Evolutionary conservation across 2,888 invertebrate species (phyloP).

Genomic region (Athalia circularis): DNA sequence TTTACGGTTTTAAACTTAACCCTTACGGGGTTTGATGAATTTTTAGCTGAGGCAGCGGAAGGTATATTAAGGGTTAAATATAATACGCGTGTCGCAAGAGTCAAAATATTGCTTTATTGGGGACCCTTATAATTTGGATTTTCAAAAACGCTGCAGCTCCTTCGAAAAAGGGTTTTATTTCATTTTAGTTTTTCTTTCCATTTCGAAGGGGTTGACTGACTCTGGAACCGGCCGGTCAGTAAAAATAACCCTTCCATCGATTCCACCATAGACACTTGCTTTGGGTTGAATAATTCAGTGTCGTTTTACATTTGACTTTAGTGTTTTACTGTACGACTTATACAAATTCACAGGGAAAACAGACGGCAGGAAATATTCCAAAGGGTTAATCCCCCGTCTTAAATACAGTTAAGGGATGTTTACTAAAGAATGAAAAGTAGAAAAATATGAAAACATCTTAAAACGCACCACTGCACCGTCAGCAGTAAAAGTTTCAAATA

Average conservation of each 20-base stretch:
- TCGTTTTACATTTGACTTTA: conserved; percentile 59
- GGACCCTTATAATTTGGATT: conserved; percentile 56
- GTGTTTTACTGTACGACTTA: conserved; percentile 58
- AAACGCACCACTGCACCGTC: not conserved
- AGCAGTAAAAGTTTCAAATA: conserved; percentile 31
- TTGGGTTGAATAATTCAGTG: conserved; percentile 45
- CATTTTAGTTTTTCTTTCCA: not conserved
- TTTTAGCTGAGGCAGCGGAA: conserved; percentile 33
- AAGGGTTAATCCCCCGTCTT: conserved; percentile 48
- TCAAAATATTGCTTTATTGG: conserved; percentile 72
- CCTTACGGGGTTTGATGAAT: conserved; percentile 45
- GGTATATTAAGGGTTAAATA: conserved; percentile 58
- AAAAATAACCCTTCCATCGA: conserved; percentile 33
- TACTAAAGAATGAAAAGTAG: not conserved
- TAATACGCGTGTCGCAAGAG: conserved; percentile 52
- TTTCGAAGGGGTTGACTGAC: conserved; percentile 57
- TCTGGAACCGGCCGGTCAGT: not conserved
- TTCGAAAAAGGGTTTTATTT: conserved; percentile 55
- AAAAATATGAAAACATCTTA: not conserved
- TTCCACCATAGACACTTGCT: too few species aligned
- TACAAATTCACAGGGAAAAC: not conserved
- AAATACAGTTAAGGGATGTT: conserved; percentile 47
- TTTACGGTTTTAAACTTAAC: conserved; percentile 64
- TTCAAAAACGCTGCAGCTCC: conserved; percentile 43
- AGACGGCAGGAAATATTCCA: conserved; percentile 15